phyloP scores from a whole-genome alignment of 2,113 vertebrate genomes.

The Tapirus terrestris region DNA sequence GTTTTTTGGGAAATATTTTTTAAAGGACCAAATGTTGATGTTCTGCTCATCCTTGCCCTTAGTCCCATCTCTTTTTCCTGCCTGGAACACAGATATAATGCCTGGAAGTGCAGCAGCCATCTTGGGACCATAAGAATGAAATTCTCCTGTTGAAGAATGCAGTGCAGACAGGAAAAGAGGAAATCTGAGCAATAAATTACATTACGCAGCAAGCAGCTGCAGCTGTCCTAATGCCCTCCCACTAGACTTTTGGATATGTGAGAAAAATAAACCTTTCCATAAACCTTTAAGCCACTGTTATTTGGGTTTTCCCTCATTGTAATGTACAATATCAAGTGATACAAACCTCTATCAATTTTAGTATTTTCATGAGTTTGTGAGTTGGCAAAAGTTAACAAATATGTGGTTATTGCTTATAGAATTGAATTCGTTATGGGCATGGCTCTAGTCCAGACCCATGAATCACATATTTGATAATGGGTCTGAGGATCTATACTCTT shows the following conservation, averaged over 20 bases:
- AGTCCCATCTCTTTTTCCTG: background rate
- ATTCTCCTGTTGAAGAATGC: background rate
- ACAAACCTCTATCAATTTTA: background rate
- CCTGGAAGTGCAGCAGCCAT: background rate
- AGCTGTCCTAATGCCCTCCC: background rate
- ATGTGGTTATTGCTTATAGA: background rate
- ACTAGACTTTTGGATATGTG: background rate
- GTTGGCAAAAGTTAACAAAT: background rate
- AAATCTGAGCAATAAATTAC: background rate
- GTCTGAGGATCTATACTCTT: background rate
- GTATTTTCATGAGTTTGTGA: background rate
- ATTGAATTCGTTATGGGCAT: background rate
- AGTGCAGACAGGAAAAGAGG: too few species aligned
- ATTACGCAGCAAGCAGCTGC: accelerated
- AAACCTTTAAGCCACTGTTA: background rate
- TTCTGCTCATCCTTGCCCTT: background rate
- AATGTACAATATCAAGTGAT: background rate
- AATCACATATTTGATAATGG: background rate
- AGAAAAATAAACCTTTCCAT: background rate
- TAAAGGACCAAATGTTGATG: background rate
- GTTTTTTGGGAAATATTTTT: background rate
- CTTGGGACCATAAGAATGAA: background rate
- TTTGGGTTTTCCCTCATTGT: background rate
- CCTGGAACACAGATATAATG: background rate
- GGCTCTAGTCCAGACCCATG: too few species aligned